These are phyloP conservation scores for Agrypnia vestita DNA, from an alignment of 1,140 invertebrate genomes.

Conservation along the genomic window DNA sequence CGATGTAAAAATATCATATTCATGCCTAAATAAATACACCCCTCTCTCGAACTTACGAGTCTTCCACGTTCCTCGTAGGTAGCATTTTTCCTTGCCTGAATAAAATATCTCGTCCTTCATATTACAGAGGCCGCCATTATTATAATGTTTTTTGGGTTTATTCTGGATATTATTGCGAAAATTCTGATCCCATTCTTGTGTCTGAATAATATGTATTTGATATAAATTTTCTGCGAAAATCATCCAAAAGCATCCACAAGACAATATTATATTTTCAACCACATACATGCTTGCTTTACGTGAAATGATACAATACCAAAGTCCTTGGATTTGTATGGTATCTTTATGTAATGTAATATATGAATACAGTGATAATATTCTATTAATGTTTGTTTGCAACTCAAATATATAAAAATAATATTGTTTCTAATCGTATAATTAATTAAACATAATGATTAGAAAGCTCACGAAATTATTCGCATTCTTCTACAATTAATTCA, in stretches of 20 bases:
- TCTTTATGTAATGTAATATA: too few relatives aligned
- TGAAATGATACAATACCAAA: too few relatives aligned
- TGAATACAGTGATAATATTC: too few relatives aligned
- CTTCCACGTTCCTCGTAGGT: conserved; percentile 41
- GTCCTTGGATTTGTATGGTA: too few relatives aligned
- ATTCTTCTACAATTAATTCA: too few relatives aligned
- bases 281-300: too few relatives aligned
- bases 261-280: neutral
- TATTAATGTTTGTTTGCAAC: too few relatives aligned
- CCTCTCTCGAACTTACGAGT: conserved; percentile 39
- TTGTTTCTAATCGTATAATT: too few relatives aligned
- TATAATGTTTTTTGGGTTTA: conserved; percentile 39
- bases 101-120: conserved; percentile 44
- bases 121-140: conserved; percentile 38
- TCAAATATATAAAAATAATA: too few relatives aligned
- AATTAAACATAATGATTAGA: too few relatives aligned
- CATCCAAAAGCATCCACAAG: neutral
- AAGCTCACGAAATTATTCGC: too few relatives aligned
- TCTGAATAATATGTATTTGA: conserved; percentile 5
- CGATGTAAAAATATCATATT: conserved; percentile 61
- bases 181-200: conserved; percentile 28
- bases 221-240: conserved; percentile 2
- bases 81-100: conserved; percentile 23
- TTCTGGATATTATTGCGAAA: conserved; percentile 38
- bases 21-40: conserved; percentile 61